Conservation (phyloP, 2,888 invertebrate species). For the Allacma fusca region DNA sequence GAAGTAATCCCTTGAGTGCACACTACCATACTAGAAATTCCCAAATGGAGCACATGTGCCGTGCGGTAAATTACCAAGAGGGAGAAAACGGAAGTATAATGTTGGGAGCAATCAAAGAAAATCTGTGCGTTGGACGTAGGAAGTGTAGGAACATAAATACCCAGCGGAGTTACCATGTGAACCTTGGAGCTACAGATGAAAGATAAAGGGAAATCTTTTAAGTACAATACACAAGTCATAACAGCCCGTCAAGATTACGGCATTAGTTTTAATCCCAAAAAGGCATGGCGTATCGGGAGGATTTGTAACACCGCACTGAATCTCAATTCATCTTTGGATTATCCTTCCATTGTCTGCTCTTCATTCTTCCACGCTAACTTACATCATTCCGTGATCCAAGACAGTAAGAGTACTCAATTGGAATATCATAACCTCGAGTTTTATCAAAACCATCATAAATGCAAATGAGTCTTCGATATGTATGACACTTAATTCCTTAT, state of each 20-base stretch:
- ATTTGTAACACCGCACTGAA: conserved; percentile 36
- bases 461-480: neutral
- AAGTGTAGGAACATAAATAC: neutral
- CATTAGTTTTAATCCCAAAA: conserved; percentile 30
- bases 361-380: neutral
- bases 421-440: neutral
- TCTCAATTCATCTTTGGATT: conserved; percentile 42
- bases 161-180: neutral
- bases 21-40: neutral
- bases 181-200: conserved; percentile 5
- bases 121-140: conserved; percentile 7
- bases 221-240: neutral
- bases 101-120: conserved; percentile 27
- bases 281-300: conserved; percentile 36
- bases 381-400: conserved; percentile 4
- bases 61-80: conserved; percentile 19
- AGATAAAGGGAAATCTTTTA: conserved; percentile 1
- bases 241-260: conserved; percentile 19
- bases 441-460: neutral
- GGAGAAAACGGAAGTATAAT: conserved; percentile 33
- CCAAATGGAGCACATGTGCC: conserved; percentile 34
- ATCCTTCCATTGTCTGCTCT: conserved; percentile 36
- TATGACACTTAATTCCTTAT: neutral
- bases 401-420: neutral
- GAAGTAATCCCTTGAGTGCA: neutral